phyloP scores from a whole-genome alignment of 2,888 invertebrate genomes.

The Nomada ferruginata region DNA sequence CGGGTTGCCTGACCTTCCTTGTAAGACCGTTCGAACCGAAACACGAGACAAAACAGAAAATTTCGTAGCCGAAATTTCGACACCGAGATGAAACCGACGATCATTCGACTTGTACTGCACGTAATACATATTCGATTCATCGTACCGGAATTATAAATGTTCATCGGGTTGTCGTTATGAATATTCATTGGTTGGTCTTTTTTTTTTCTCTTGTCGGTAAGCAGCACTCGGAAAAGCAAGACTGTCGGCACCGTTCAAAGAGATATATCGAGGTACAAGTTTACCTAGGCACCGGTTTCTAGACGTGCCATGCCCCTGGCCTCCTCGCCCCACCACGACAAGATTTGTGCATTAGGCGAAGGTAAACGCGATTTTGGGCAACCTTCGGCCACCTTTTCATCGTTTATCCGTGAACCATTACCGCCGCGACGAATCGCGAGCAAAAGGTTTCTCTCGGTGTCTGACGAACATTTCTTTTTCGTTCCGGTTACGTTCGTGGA shows the following conservation, averaged over 20 bases:
- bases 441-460: background rate
- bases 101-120: conserved; percentile 37
- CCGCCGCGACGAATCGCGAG: background rate
- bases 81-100: conserved; percentile 4
- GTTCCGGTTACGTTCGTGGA: no score
- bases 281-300: conserved; percentile 73
- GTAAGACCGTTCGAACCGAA: background rate
- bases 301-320: conserved; percentile 28
- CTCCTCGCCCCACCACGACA: conserved; percentile 52
- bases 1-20: no score
- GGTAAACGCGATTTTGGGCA: conserved; percentile 75
- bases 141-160: background rate
- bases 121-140: no score
- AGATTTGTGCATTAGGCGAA: conserved; percentile 77
- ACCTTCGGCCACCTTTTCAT: conserved; percentile 26
- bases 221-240: conserved; percentile 61
- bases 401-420: background rate
- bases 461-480: background rate
- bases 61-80: background rate
- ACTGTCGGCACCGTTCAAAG: conserved; percentile 73
- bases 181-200: conserved; percentile 70
- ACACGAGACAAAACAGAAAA: background rate
- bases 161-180: conserved; percentile 68
- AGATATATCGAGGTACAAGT: conserved; percentile 64
- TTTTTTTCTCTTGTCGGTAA: conserved; percentile 72